Base-by-base conservation (phyloP, 2,797 vertebrate genomes). In the Phalanger gymnotis region DNA sequence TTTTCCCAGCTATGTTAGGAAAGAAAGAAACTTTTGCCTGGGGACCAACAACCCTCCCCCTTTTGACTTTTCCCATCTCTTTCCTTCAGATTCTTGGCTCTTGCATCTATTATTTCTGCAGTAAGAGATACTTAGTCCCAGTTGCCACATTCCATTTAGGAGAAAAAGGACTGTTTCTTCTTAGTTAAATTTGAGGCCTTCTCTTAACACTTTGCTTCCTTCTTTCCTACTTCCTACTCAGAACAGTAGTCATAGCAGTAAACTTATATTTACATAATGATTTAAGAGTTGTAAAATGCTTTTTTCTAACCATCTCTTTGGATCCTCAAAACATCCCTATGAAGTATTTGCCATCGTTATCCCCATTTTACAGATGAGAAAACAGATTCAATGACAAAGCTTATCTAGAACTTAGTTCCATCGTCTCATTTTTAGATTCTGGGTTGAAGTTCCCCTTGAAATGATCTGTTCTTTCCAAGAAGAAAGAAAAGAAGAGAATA, bases 401-500 rank as follows among this genome's bases (percentile, higher is more conserved):
- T 90, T 90, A 28, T 90, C 4, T 54, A 87, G 40, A 58, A 56
- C 93, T 57, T 47, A 13, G n/a, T 55, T 34, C 30, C 9, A 93
- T 51, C 56, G 92, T 58, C 25, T 7, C 5, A 91, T 90, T 96
- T 95, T 93, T 58, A 47, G 9, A 92, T 92, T 93, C 51, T 5
- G 25, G 34, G 7, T 52, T 91, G 4, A 30, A 92, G 51, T 61
- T 7, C n/a, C 5, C 16, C 16, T 47, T 51, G 9, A 87, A 51
- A 87, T 27, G 3, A 27, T 28, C 40, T 87, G 25, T 25, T 87
- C 25, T 27, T 87, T 22, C 9, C 22, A 53, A 90, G 9, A 89
- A 92, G 95, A 91, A 3, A 30, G 9, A 61, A 93, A 57, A 94
- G 73, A 73, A 95, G 27, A 81, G 11, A 95, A 40, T 9, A 66